These are phyloP conservation scores for Chaetodon trifasciatus DNA, from an alignment of 2,797 vertebrate species.

Conservation along the genomic window DNA sequence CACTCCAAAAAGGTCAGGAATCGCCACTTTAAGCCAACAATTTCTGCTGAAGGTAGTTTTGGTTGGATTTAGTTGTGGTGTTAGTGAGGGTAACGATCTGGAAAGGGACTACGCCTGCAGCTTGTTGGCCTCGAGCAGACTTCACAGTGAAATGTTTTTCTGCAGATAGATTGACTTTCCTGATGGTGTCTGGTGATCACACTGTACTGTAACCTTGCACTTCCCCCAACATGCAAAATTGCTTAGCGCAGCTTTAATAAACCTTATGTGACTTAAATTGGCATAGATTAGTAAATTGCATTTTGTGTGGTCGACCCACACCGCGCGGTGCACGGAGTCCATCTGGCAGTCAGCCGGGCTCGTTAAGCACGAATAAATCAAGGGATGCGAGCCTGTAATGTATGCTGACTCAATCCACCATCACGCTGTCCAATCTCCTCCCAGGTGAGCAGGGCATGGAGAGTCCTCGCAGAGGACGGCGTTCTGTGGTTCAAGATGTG, in stretches of 20 bases:
- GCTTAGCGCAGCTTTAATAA: constrained; percentile 7
- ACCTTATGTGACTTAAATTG: constrained; percentile 35
- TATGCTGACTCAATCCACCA: constrained; percentile 63
- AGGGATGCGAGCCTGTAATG: constrained; percentile 62
- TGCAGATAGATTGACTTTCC: background rate
- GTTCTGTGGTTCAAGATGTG: constrained; percentile 94
- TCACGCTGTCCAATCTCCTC: constrained; percentile 54
- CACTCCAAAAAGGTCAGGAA: background rate
- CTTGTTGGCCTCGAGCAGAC: background rate
- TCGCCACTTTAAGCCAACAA: no score
- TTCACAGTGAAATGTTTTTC: background rate
- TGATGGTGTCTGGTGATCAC: background rate
- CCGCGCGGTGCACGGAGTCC: constrained; percentile 7
- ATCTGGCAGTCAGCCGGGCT: constrained; percentile 57
- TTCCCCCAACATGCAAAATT: background rate
- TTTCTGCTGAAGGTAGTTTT: background rate
- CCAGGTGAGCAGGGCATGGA: constrained; percentile 95
- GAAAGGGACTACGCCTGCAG: background rate
- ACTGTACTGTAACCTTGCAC: background rate
- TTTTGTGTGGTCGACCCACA: constrained; percentile 20
- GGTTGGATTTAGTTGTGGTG: background rate
- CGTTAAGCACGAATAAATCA: constrained; percentile 53
- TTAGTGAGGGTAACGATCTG: background rate
- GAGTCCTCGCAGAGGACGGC: constrained; percentile 92
- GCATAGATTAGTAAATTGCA: constrained; percentile 50